phyloP scores from a whole-genome alignment of 2,888 invertebrate species.

The Hypena proboscidalis region DNA sequence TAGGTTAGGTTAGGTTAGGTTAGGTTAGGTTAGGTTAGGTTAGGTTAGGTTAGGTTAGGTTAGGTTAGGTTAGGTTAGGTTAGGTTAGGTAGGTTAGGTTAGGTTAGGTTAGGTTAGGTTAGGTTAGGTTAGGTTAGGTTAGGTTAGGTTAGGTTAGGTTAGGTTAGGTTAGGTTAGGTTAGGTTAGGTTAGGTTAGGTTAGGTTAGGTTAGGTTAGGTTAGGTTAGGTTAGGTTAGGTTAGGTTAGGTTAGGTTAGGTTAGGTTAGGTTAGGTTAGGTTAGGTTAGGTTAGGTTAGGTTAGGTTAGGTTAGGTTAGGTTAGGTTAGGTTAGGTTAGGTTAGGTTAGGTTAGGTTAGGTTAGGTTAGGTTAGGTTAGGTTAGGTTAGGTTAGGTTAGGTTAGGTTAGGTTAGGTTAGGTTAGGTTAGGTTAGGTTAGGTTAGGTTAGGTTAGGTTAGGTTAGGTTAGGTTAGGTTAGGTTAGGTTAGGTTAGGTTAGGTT shows the following conservation, averaged over 20 bases:
- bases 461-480: conserved; percentile 22
- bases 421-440: conserved; percentile 25
- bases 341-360: conserved; percentile 27
- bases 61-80: conserved; percentile 34
- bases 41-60: conserved; percentile 32
- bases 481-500: conserved; percentile 41
- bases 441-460: conserved; percentile 24
- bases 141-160: conserved; percentile 31
- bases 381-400: conserved; percentile 28
- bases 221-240: conserved; percentile 26
- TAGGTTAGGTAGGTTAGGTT: conserved; percentile 27
- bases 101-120: conserved; percentile 24
- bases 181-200: conserved; percentile 34
- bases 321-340: conserved; percentile 24
- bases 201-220: conserved; percentile 29
- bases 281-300: conserved; percentile 35
- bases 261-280: conserved; percentile 32
- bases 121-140: conserved; percentile 24
- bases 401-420: conserved; percentile 13
- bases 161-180: conserved; percentile 30
- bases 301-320: conserved; percentile 32
- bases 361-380: conserved; percentile 31
- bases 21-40: conserved; percentile 33
- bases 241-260: conserved; percentile 20
- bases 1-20: conserved; percentile 37